phyloP scores from a whole-genome alignment of 1,140 invertebrate species.

The Mycetomoellerius zeteki region DNA sequence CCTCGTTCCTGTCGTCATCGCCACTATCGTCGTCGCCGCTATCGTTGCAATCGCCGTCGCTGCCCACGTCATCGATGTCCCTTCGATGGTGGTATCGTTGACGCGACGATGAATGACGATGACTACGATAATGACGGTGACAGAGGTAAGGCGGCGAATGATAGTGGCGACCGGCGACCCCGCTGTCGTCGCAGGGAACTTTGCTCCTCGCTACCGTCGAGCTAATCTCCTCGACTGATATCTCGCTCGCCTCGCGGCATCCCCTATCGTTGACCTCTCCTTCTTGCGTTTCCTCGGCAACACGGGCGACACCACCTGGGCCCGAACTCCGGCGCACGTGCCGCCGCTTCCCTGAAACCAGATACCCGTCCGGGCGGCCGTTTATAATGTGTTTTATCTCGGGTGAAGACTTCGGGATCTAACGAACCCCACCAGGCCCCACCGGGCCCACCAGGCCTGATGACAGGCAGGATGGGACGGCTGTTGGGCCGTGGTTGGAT shows the following conservation, averaged over 20 bases:
- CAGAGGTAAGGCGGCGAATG: constrained; percentile 65
- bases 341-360: constrained; percentile 86
- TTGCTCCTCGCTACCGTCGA: constrained; percentile 66
- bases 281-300: constrained; percentile 68
- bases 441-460: constrained; percentile 39
- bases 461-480: constrained; percentile 44
- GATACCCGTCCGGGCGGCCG: constrained; percentile 80
- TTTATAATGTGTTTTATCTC: constrained; percentile 80
- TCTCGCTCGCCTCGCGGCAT: constrained; percentile 56
- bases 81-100: constrained; percentile 59
- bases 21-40: constrained; percentile 19
- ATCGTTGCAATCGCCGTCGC: constrained; percentile 60
- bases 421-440: constrained; percentile 53
- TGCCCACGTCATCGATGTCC: constrained; percentile 51
- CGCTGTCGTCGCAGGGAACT: constrained; percentile 61
- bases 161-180: constrained; percentile 58
- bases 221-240: constrained; percentile 65
- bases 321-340: constrained; percentile 84
- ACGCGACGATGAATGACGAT: constrained; percentile 56
- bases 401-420: constrained; percentile 69
- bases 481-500: constrained; percentile 17
- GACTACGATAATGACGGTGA: constrained; percentile 60
- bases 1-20: constrained; percentile 33
- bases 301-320: constrained; percentile 78
- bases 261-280: constrained; percentile 21